These are phyloP conservation scores for Parthenolecanium corni DNA, from an alignment of 2,888 invertebrate genomes.

Conservation along the genomic window DNA sequence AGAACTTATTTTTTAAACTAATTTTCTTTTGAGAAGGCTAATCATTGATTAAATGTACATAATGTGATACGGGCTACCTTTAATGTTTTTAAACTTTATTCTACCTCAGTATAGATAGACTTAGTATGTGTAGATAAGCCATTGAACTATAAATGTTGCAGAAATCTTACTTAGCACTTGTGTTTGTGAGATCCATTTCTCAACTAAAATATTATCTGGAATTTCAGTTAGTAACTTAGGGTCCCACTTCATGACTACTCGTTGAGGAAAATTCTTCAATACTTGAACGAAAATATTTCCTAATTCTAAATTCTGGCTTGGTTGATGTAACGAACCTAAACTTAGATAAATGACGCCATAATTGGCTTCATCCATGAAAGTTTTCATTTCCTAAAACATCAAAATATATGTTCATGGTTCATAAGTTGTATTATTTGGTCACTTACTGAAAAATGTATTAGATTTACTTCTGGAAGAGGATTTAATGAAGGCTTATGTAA, in stretches of 20 bases:
- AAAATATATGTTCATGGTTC: no score
- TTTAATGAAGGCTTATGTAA: not conserved
- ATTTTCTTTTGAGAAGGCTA: no score
- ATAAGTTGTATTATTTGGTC: no score
- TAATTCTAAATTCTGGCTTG: not conserved
- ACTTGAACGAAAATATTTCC: not conserved
- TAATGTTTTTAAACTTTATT: no score
- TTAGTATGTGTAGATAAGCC: no score
- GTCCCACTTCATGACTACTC: constrained; percentile 28
- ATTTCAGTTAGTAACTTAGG: constrained; percentile 11
- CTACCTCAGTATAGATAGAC: no score
- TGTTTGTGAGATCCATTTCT: constrained; percentile 28
- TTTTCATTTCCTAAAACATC: constrained; percentile 3
- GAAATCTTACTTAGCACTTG: no score
- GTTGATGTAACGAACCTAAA: constrained; percentile 19
- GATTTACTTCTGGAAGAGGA: not conserved
- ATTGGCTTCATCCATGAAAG: constrained; percentile 13
- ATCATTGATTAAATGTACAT: no score
- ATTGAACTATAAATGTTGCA: no score
- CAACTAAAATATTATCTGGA: constrained; percentile 22
- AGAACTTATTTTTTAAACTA: no score
- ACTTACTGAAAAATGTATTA: not conserved
- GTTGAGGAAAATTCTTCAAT: constrained; percentile 22
- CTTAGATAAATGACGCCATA: constrained; percentile 29
- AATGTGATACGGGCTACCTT: no score